A percentile compares a stretch with the other conserved stretches of the same genome.
These are phyloP conservation scores for Pelodytes ibericus DNA, from an alignment of 2,797 vertebrate genomes.

Conservation along the genomic window DNA sequence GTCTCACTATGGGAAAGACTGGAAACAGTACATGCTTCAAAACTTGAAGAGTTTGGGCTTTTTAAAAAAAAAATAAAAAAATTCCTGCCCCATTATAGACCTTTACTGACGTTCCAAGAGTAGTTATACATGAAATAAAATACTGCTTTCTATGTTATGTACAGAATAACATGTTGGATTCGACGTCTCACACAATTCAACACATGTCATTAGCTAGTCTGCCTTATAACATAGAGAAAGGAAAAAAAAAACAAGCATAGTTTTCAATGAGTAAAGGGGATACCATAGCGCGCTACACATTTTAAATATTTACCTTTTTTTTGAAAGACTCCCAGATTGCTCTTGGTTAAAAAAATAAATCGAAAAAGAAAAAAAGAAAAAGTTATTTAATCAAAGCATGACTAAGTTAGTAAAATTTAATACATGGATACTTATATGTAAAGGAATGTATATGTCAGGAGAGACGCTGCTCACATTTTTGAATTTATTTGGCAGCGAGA, in stretches of 20 bases:
- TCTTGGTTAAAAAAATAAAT: conserved; percentile 36
- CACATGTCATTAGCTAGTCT: conserved; percentile 14
- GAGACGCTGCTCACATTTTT: conserved; percentile 31
- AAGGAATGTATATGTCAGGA: conserved; percentile 32
- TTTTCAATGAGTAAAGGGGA: conserved; percentile 10
- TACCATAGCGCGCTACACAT: neutral
- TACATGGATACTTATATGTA: conserved; percentile 3
- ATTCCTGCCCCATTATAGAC: conserved; percentile 26
- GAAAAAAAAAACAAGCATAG: neutral
- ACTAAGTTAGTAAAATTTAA: conserved; percentile 43
- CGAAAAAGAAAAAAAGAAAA: neutral
- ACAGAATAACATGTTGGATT: conserved; percentile 1
- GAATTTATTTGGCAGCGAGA: conserved; percentile 24
- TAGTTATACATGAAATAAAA: conserved; percentile 12
- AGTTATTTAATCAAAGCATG: conserved; percentile 31
- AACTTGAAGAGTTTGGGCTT: conserved; percentile 14
- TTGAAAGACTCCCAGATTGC: conserved; percentile 18
- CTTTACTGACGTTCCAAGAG: neutral
- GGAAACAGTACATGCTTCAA: conserved; percentile 12
- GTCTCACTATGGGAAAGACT: conserved; percentile 8
- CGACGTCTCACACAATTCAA: conserved; percentile 9
- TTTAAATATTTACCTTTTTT: conserved; percentile 34
- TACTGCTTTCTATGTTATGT: neutral
- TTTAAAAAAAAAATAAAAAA: too few species aligned
- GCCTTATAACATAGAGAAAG: conserved; percentile 36